These are phyloP conservation scores for Casuarius casuarius DNA, from an alignment of 2,113 vertebrate species.

Conservation along the genomic window DNA sequence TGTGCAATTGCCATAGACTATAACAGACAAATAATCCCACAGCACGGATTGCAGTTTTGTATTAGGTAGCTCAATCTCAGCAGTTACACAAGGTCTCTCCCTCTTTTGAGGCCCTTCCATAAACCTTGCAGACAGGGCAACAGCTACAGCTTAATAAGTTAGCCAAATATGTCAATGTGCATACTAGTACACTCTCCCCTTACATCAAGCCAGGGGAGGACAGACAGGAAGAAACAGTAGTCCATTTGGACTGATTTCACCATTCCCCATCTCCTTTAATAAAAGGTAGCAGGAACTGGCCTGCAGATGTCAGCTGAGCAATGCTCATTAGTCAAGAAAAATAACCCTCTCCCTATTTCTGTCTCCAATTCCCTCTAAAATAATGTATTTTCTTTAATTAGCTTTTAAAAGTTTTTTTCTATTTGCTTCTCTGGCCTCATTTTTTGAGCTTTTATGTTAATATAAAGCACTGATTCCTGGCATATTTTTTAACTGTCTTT, in stretches of 20 bases:
- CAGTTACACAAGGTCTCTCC: background rate
- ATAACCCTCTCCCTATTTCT: too few species aligned
- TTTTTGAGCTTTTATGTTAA: background rate
- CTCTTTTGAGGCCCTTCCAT: background rate
- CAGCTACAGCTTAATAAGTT: too few species aligned
- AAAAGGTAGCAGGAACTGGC: too few species aligned
- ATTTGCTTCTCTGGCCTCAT: background rate
- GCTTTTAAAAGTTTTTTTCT: background rate
- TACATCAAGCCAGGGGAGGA: too few species aligned
- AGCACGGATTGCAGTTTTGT: background rate
- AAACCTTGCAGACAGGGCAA: background rate
- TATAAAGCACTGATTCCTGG: background rate
- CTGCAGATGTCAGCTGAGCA: too few species aligned
- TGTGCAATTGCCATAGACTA: background rate
- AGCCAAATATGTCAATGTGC: too few species aligned
- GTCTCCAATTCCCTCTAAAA: background rate
- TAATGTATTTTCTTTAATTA: background rate
- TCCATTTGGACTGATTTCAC: too few species aligned
- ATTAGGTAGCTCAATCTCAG: background rate
- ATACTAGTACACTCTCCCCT: too few species aligned
- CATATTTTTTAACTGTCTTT: background rate
- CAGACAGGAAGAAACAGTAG: too few species aligned
- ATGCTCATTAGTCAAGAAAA: too few species aligned
- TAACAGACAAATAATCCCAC: constrained; percentile 4
- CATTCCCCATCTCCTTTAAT: too few species aligned